phyloP scores from a whole-genome alignment of 2,797 vertebrate genomes.

The Channallabes apus region DNA sequence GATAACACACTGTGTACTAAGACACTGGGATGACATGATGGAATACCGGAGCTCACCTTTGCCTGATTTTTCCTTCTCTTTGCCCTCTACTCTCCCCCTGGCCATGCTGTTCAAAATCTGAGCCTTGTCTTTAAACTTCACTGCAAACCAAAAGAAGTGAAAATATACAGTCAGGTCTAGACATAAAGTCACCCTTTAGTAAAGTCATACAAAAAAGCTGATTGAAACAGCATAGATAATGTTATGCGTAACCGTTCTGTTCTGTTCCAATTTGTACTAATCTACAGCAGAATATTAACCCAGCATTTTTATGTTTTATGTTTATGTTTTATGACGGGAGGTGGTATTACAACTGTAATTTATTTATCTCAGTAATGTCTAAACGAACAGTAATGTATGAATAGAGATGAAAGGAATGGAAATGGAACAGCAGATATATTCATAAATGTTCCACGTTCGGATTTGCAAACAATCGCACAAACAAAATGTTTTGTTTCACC shows the following conservation, averaged over 20 bases:
- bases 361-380: background rate
- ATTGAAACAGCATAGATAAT: constrained; percentile 40
- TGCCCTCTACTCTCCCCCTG: constrained; percentile 72
- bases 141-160: constrained; percentile 72
- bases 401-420: background rate
- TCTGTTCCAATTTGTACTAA: background rate
- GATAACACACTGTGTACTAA: constrained; percentile 42
- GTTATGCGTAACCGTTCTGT: background rate
- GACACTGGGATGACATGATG: constrained; percentile 35
- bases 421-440: background rate
- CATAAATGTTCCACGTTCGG: background rate
- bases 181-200: background rate
- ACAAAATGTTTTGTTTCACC: background rate
- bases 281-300: background rate
- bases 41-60: constrained; percentile 60
- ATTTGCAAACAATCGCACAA: background rate
- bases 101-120: constrained; percentile 80
- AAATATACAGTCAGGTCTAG: constrained; percentile 49
- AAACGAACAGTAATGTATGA: background rate
- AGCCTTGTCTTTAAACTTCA: constrained; percentile 86
- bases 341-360: background rate
- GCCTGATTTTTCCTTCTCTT: constrained; percentile 75
- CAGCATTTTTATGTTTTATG: background rate
- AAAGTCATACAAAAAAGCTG: constrained; percentile 25
- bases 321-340: background rate